Evolutionary conservation across 1,140 invertebrate species (phyloP), one percentile per base, ranked within the genome.

Genomic region (Ganaspis sp.): DNA sequence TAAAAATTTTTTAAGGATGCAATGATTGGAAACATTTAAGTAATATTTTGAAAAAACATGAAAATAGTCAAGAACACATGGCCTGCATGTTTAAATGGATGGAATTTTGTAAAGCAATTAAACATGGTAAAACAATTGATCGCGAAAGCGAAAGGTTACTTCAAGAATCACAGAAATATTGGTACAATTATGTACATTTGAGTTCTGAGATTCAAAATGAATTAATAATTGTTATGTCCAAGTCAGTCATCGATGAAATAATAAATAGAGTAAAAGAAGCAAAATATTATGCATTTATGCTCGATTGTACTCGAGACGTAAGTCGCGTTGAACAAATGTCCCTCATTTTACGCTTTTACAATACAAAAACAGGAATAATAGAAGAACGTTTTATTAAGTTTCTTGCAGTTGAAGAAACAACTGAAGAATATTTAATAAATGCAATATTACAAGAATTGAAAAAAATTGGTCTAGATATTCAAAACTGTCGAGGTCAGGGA

Each of bases 401-500:
- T 34, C 2, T 34, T 34, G 29, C 2, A 45, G 29, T 34, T 15
- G 12, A 11, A 45, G 9, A 45, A 45, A 45, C 42, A 69, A 69
- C 42, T 4, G 42, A 15, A 15, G 42, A 54, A 54, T 21, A 17
- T 54, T 54, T 58, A 5, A 73, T 15, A 54, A 6, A 54, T 1
- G 54, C 34, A 23, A 5, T 54, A 29, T 15, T 17, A 34, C 6
- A 29, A n/a, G 26, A 17, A 23, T 5, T 29, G 17, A n/a, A 54
- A 73, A 73, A 54, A 26, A 1, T 11, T 58, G 53, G 23, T 23
- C 26, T 58, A 58, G 53, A 64, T 74, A 58, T 58, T 58, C 53
- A 58, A 9, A 58, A 23, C 53, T 23, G 53, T 58, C 42, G 82
- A 11, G 82, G 79, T 5, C 85, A 86, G 76, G 77, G 79, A 9